Evolutionary conservation across 2,888 invertebrate species (phyloP).

Genomic region (Octodonta nipae): DNA sequence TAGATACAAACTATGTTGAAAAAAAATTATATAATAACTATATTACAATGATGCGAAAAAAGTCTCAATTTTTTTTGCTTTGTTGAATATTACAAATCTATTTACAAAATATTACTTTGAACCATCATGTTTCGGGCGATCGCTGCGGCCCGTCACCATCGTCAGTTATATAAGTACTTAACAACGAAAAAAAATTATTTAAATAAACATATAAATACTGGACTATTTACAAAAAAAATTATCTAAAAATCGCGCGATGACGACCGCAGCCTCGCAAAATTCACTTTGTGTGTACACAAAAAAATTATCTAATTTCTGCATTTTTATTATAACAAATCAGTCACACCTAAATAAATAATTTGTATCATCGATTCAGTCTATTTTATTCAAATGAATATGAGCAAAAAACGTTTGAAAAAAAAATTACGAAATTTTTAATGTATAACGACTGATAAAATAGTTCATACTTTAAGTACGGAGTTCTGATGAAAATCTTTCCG

Average conservation of each 20-base stretch:
- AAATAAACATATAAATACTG: constrained; percentile 5
- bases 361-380: constrained; percentile 30
- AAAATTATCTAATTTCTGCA: constrained; percentile 11
- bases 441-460: too few relatives aligned
- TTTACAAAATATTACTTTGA: too few relatives aligned
- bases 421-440: too few relatives aligned
- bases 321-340: constrained; percentile 26
- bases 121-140: too few relatives aligned
- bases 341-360: constrained; percentile 27
- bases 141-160: too few relatives aligned
- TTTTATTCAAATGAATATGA: constrained; percentile 12
- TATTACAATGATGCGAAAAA: constrained; percentile 18
- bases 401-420: background rate
- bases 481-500: too few relatives aligned
- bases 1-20: constrained; percentile 25
- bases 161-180: constrained; percentile 4
- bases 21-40: constrained; percentile 19
- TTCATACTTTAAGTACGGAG: too few relatives aligned
- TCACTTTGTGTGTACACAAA: constrained; percentile 9
- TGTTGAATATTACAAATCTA: too few relatives aligned
- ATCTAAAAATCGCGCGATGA: constrained; percentile 6
- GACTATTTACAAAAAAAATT: constrained; percentile 11
- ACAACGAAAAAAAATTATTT: background rate
- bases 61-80: too few relatives aligned
- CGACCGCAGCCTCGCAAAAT: constrained; percentile 14